These are phyloP conservation scores for Agonum fuliginosum DNA, from an alignment of 2,888 invertebrate genomes.

Conservation along the genomic window DNA sequence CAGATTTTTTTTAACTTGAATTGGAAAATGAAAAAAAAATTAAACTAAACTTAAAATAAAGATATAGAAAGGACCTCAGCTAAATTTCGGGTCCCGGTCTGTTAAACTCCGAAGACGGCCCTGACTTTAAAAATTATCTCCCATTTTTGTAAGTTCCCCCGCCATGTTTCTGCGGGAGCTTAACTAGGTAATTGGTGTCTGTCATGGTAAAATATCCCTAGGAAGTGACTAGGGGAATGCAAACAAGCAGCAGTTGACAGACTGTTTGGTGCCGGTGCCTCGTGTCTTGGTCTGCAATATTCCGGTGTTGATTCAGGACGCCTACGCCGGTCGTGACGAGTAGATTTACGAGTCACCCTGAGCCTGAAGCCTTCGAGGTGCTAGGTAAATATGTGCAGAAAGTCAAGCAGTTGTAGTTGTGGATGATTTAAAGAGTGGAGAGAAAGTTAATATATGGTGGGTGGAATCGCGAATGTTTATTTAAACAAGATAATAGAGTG, in stretches of 20 bases:
- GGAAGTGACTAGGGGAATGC: constrained; percentile 47
- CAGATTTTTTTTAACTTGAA: no score
- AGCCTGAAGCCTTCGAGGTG: no score
- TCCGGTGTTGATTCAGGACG: constrained; percentile 27
- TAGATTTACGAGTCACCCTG: neutral
- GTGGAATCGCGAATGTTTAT: no score
- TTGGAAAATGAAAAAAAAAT: no score
- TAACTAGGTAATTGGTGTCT: constrained; percentile 44
- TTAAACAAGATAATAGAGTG: no score
- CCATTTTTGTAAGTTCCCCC: neutral
- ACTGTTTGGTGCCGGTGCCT: constrained; percentile 13
- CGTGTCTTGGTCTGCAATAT: neutral
- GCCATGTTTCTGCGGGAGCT: neutral
- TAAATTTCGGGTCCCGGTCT: no score
- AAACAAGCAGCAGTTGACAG: constrained; percentile 19
- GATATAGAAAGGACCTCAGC: no score
- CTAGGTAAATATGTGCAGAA: constrained; percentile 6
- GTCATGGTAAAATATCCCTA: constrained; percentile 41
- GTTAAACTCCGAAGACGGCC: no score
- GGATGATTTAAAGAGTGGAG: neutral
- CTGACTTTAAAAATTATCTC: no score
- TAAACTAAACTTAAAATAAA: no score
- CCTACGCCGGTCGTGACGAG: neutral
- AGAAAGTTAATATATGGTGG: no score
- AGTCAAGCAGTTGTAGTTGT: neutral